Percentiles rank a stretch among this genome's conserved stretches.
Conservation (phyloP, 1,140 invertebrate species). For the Drosophila elegans region DNA sequence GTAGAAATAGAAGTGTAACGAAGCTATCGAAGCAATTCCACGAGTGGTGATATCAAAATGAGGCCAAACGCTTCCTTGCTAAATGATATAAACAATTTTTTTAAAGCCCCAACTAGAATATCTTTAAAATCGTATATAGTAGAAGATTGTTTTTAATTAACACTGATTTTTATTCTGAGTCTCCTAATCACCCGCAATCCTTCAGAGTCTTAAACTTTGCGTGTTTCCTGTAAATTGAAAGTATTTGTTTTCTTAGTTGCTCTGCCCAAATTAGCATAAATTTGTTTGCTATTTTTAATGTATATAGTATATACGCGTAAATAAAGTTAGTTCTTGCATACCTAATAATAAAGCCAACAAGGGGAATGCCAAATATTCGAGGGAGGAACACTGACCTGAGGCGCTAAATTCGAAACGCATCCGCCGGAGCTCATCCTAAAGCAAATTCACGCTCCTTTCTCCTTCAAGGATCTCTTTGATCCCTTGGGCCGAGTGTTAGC, state of each 20-base stretch:
- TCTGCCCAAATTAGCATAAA: constrained; percentile 59
- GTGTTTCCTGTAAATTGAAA: constrained; percentile 71
- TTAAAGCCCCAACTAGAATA: neutral
- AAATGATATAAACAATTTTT: constrained; percentile 14
- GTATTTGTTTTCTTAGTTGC: constrained; percentile 66
- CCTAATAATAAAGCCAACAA: constrained; percentile 27
- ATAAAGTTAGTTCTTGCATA: constrained; percentile 8
- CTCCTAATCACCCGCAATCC: constrained; percentile 38
- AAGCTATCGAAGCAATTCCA: constrained; percentile 75
- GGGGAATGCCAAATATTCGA: constrained; percentile 46
- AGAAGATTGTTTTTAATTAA: no score
- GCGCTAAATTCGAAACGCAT: constrained; percentile 18
- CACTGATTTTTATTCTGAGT: neutral
- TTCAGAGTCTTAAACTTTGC: constrained; percentile 28
- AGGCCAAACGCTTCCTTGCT: constrained; percentile 78
- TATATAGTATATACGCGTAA: constrained; percentile 18
- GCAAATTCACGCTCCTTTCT: constrained; percentile 40
- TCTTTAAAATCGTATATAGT: neutral
- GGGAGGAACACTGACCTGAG: constrained; percentile 40
- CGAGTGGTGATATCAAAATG: constrained; percentile 78
- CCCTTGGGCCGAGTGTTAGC: constrained; percentile 46
- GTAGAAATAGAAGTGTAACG: constrained; percentile 59
- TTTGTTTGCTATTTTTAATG: constrained; percentile 67
- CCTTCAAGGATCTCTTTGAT: constrained; percentile 52
- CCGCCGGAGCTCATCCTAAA: constrained; percentile 36